Percentiles rank a stretch among this genome's conserved stretches.
phyloP scores from a whole-genome alignment of 2,888 invertebrate species.

The Drosophila rellima region DNA sequence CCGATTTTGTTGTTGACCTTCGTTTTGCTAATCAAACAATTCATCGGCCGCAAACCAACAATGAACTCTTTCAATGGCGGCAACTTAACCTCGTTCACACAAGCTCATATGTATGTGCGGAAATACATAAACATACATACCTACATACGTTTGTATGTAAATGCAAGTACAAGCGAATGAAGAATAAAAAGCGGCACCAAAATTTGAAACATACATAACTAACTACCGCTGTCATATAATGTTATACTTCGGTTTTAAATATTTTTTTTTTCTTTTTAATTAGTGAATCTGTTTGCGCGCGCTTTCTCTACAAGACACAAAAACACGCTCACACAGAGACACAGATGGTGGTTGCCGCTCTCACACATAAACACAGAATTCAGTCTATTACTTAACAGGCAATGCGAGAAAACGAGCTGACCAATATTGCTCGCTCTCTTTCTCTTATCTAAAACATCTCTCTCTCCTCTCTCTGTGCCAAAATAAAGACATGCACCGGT shows the following conservation, averaged over 20 bases:
- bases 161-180: conserved; percentile 11
- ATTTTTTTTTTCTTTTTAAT: conserved; percentile 45
- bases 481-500: conserved; percentile 34
- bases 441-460: neutral
- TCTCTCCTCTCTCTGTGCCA: conserved; percentile 15
- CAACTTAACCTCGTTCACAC: conserved; percentile 66
- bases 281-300: conserved; percentile 72
- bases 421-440: conserved; percentile 29
- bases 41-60: conserved; percentile 43
- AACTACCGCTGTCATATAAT: conserved; percentile 39
- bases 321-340: conserved; percentile 13
- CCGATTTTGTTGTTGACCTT: conserved; percentile 69
- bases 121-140: conserved; percentile 32
- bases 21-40: conserved; percentile 60
- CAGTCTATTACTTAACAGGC: conserved; percentile 76
- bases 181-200: conserved; percentile 17
- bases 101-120: conserved; percentile 52
- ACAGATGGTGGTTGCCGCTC: conserved; percentile 36
- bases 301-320: conserved; percentile 68
- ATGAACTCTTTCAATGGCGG: conserved; percentile 75
- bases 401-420: conserved; percentile 41
- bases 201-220: conserved; percentile 31
- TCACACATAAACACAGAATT: conserved; percentile 32
- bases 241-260: conserved; percentile 35
- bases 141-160: conserved; percentile 12